Conservation (phyloP, 2,113 vertebrate species). For the Coryphaenoides rupestris region DNA sequence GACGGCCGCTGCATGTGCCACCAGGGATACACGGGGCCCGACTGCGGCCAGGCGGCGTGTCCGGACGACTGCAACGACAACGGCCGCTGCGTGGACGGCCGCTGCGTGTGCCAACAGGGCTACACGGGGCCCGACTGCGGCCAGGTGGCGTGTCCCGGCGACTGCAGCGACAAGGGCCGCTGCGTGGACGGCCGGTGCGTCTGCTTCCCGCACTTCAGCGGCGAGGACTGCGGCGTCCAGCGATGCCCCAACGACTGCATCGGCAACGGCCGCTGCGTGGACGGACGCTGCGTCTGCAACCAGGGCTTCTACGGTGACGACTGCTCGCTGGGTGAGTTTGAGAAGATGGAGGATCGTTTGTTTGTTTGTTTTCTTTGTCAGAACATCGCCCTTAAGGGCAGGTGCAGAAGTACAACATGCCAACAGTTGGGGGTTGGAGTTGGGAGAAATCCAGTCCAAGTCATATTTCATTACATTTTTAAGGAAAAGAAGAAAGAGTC, state of each 20-base stretch:
- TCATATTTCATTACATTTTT: no score
- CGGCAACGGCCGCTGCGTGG: slow-evolving; percentile 77
- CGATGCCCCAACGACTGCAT: slow-evolving; percentile 77
- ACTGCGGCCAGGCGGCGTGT: no score
- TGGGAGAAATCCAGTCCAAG: no score
- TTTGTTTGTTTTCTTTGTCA: no score
- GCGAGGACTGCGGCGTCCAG: slow-evolving; percentile 68
- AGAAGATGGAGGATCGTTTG: not conserved
- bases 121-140: slow-evolving; percentile 79
- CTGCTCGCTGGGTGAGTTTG: slow-evolving; percentile 84
- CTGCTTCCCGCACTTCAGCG: slow-evolving; percentile 80
- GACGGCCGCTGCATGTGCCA: no score
- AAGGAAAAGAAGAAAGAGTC: no score
- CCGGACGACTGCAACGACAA: no score
- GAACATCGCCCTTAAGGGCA: no score
- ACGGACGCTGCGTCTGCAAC: slow-evolving; percentile 81
- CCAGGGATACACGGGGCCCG: no score
- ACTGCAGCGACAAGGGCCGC: slow-evolving; percentile 79
- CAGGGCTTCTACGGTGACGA: slow-evolving; percentile 77
- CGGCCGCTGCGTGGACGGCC: slow-evolving; percentile 75
- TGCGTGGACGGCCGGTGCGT: slow-evolving; percentile 82
- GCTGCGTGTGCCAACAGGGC: slow-evolving; percentile 75
- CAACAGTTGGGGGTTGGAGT: no score
- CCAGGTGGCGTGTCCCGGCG: slow-evolving; percentile 68
- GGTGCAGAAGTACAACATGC: no score